Base-by-base conservation (phyloP, 2,797 vertebrate species). In the Channallabes apus region DNA sequence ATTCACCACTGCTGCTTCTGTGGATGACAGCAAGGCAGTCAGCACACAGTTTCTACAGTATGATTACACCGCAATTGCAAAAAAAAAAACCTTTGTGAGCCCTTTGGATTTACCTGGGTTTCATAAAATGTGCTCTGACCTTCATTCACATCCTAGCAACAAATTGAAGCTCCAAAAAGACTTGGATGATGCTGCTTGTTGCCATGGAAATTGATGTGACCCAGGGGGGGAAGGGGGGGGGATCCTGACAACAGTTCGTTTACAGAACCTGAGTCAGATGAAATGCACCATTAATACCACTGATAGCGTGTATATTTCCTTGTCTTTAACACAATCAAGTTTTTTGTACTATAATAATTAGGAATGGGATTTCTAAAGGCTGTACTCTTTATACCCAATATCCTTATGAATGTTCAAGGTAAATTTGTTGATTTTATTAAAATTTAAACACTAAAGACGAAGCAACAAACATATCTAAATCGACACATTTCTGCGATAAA, bases 91-190 rank as follows among this genome's bases (percentile, higher is more conserved):
- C 38, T 80, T 64, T 24, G 20, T 59, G 56, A 77, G 54, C 54
- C 29, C 27, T 12, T 62, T n/a, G 59, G 58, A 64, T 80, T 64
- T 80, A 27, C 58, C 20, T 80, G 61, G 78, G 29, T 65, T 65
- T 65, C 11, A 65, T 18, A 9, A 65, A 65, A 80, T 20, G 78
- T 12, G 61, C 61, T 51, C 78, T 80, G 78, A 80, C 78, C 78
- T 64, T 80, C 38, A 65, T 51, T 65, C 38, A 65, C 3, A 17
- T 65, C 78, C 8, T 51, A 20, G 24, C 8, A 64, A 46, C 61
- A 65, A 65, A 80, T 65, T 65, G 78, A 65, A 80, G 64, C 65
- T 80, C 14, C 11, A 46, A 8, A 80, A 65, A 62, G 24, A 61
- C 56, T 35, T 20, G 6, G 29, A 51, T 65, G 61, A 80, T 80